Conservation (phyloP, 2,113 vertebrate genomes). For the Alethe castanea region DNA sequence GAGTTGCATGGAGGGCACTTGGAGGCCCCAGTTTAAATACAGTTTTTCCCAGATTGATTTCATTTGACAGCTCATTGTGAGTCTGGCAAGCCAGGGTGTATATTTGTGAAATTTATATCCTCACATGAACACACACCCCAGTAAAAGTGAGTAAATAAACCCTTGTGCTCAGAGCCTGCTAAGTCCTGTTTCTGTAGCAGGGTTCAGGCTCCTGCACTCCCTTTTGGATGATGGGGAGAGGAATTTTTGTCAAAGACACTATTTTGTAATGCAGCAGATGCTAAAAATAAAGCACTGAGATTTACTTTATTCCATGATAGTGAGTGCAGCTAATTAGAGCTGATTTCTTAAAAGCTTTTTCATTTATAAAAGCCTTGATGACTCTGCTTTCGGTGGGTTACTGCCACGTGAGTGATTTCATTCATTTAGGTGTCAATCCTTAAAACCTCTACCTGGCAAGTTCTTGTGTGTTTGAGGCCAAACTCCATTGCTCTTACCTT, state of each 20-base stretch:
- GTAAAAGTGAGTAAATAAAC: too few relatives aligned
- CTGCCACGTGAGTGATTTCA: not conserved
- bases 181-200: too few relatives aligned
- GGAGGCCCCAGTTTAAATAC: too few relatives aligned
- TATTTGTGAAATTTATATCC: too few relatives aligned
- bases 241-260: not conserved
- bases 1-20: too few relatives aligned
- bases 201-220: too few relatives aligned
- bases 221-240: not conserved
- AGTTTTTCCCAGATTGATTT: too few relatives aligned
- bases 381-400: not conserved
- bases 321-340: not conserved
- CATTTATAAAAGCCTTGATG: not conserved
- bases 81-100: too few relatives aligned
- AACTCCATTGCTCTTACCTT: not conserved
- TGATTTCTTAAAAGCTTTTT: constrained; percentile 18
- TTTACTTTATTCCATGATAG: not conserved
- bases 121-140: too few relatives aligned
- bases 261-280: not conserved
- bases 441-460: not conserved
- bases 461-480: not conserved
- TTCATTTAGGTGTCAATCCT: not conserved
- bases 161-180: too few relatives aligned
- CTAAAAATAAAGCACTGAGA: not conserved
- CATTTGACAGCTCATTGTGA: not conserved